Evolutionary conservation across 2,113 vertebrate genomes (phyloP).

Genomic region (Ursus arctos): DNA sequence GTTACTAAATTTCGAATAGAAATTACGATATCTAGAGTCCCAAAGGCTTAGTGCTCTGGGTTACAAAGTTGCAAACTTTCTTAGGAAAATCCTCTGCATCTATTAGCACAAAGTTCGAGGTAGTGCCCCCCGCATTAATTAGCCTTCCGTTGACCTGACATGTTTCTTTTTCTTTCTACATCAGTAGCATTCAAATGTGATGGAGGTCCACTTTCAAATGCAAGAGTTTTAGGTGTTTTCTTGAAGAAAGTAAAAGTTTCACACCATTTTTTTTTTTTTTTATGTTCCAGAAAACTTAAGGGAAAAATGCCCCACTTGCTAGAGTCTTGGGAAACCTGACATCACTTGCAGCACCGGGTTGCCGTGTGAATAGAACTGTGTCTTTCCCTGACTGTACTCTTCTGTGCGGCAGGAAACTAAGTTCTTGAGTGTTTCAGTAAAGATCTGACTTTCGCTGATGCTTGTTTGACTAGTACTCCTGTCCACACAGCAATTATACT

Average conservation of each 20-base stretch:
- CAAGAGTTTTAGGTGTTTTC: not conserved
- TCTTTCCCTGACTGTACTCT: not conserved
- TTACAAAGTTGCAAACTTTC: not conserved
- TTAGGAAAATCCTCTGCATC: not conserved
- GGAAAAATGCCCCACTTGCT: not conserved
- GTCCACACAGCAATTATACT: too few species aligned
- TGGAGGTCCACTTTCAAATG: not conserved
- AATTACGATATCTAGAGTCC: rapidly evolving
- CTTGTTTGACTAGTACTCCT: not conserved
- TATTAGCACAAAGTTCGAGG: not conserved
- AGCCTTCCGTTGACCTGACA: not conserved
- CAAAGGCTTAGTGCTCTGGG: not conserved
- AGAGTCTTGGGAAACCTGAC: not conserved
- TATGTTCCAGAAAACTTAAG: not conserved
- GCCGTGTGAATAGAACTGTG: not conserved
- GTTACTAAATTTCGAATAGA: not conserved
- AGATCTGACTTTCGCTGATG: rapidly evolving
- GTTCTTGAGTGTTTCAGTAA: not conserved
- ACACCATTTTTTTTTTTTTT: not conserved
- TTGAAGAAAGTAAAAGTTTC: not conserved
- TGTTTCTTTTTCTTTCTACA: not conserved
- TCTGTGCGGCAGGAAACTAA: not conserved
- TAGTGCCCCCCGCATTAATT: rapidly evolving
- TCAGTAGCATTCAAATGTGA: not conserved
- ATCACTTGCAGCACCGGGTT: rapidly evolving